phyloP scores from a whole-genome alignment of 2,888 invertebrate genomes.

The Lagria hirta region DNA sequence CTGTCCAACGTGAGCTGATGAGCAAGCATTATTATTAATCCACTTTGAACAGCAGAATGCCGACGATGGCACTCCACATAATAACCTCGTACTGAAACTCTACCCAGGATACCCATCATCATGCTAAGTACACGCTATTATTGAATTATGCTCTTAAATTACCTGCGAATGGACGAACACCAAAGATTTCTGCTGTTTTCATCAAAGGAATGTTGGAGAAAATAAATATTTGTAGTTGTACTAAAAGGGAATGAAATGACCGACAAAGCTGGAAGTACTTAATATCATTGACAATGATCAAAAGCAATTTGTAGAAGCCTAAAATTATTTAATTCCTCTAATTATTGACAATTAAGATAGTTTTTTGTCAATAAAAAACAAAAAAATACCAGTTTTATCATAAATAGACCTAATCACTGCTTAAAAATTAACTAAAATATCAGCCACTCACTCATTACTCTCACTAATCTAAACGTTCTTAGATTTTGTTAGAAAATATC shows the following conservation, averaged over 20 bases:
- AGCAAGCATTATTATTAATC: slow-evolving; percentile 45
- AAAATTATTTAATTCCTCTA: background rate
- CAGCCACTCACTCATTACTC: no score
- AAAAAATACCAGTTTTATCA: no score
- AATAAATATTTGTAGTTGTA: background rate
- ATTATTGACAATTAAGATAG: background rate
- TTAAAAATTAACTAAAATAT: no score
- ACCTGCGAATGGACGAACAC: slow-evolving; percentile 23
- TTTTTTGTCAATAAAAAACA: no score
- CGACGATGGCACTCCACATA: slow-evolving; percentile 39
- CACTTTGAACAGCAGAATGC: slow-evolving; percentile 36
- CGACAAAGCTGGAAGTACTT: no score
- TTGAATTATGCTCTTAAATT: slow-evolving; percentile 32
- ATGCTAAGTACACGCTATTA: slow-evolving; percentile 31
- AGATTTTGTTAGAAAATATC: no score
- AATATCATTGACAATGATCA: background rate
- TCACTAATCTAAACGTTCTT: no score
- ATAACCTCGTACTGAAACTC: slow-evolving; percentile 34
- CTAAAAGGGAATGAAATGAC: no score
- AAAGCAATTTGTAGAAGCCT: background rate
- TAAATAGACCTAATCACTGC: no score
- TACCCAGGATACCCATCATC: slow-evolving; percentile 26
- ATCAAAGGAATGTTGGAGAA: no score
- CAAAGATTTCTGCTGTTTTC: background rate
- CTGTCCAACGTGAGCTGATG: slow-evolving; percentile 43